Conservation (phyloP, 2,113 vertebrate genomes). For the Procapra przewalskii region DNA sequence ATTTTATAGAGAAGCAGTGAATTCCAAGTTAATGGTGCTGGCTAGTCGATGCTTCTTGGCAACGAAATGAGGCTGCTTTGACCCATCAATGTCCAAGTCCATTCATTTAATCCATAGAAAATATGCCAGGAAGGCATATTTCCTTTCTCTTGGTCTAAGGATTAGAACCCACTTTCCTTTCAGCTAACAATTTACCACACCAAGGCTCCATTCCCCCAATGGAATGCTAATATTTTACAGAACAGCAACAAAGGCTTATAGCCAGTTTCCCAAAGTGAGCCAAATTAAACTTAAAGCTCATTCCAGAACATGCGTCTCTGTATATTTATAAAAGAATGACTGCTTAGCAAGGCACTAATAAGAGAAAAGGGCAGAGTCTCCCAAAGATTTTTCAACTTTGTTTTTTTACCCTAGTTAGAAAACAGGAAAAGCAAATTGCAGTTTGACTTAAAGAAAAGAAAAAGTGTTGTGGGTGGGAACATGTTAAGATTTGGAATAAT, state of each 20-base stretch:
- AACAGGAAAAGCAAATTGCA: background rate
- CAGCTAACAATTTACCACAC: background rate
- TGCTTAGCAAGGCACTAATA: background rate
- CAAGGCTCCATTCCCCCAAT: background rate
- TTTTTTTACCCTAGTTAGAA: slow-evolving; percentile 11
- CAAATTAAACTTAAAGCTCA: slow-evolving; percentile 36
- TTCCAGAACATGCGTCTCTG: background rate
- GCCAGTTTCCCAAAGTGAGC: background rate
- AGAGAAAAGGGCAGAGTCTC: slow-evolving; percentile 34
- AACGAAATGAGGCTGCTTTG: background rate
- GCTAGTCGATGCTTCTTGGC: background rate
- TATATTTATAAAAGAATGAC: background rate
- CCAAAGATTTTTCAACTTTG: slow-evolving; percentile 16
- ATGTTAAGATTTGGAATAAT: background rate
- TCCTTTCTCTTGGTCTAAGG: background rate
- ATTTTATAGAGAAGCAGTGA: slow-evolving; percentile 22
- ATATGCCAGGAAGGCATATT: background rate
- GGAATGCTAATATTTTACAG: background rate
- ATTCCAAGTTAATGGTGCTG: background rate
- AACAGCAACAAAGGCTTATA: background rate
- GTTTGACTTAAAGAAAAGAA: background rate
- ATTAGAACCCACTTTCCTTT: background rate
- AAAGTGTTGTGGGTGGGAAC: background rate
- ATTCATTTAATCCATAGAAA: slow-evolving; percentile 1
- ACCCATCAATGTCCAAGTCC: background rate